Base-by-base conservation (phyloP, 92 coral and sea anemone genomes). In the Pocillopora grandis region DNA sequence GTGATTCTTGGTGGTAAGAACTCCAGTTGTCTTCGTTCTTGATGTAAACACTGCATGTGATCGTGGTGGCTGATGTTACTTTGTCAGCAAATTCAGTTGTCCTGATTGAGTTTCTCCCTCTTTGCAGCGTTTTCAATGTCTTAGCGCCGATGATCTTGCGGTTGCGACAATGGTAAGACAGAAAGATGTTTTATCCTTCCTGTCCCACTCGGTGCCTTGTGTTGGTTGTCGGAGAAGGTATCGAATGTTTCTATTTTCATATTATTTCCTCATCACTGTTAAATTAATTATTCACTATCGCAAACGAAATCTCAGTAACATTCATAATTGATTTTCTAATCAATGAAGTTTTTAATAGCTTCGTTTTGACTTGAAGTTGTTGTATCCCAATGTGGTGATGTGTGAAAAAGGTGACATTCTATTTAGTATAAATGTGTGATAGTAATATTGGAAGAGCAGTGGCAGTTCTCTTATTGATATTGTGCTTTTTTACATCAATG, bases 201-300 rank as follows among this genome's bases (percentile, higher is more conserved):
- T 96, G 16, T 94, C 99, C 2, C 99, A 94, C 78, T 84, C 99
- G 66, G 97, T 97, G 10, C 99, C 99, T 12, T 97, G 99, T 66
- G 95, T 97, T 13, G 99, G 99, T 10, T 97, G 99, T 79, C 91
- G 99, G 19, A 90, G 96, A 81, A 97, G 99, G 99, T 94, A 42
- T 42, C 52, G 8, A 42, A 42, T 42, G 20, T 65, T 62, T 19
- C 67, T 66, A 35, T 71, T 71, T 71, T 76, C 42, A 52, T 66
- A 14, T 79, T 49, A 80, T 89, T 85, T 63, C 77, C 71, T 81
- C 77, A 71, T 75, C 84, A 48, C 49, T 69, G 60, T 57, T 17
- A 66, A 36, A 58, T 84, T 20, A 84, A 84, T 84, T 84, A 84
- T 76, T 76, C 67, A 80, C 85, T 16, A 76, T 66, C 18, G 4